These are phyloP conservation scores for Trochalopteron elliotii DNA, from an alignment of 2,113 vertebrate genomes.

Conservation along the genomic window DNA sequence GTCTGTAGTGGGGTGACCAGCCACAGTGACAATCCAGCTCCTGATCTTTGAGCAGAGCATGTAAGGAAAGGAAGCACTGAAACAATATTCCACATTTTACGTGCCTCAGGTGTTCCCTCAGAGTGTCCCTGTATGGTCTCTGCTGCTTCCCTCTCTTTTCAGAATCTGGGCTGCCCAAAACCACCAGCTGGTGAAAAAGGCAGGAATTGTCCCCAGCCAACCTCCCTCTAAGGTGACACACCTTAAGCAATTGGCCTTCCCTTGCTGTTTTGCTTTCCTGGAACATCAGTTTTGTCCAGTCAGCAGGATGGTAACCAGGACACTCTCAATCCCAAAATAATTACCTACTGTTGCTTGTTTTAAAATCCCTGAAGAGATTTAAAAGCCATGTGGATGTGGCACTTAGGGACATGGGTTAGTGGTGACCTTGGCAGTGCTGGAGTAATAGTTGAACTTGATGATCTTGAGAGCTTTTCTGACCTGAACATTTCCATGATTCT, in stretches of 20 bases:
- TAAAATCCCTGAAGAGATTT: neutral
- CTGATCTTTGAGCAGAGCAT: rapidly evolving
- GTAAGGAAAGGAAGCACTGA: neutral
- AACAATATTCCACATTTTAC: rapidly evolving
- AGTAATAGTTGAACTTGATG: neutral
- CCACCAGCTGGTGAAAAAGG: neutral
- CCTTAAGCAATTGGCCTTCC: neutral
- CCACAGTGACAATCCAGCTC: neutral
- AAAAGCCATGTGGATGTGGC: neutral
- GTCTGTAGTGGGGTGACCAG: neutral
- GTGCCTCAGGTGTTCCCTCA: neutral
- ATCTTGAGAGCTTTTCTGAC: neutral
- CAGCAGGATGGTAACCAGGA: neutral
- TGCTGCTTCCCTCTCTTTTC: neutral
- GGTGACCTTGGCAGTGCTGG: neutral
- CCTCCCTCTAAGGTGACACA: neutral
- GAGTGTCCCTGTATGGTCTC: neutral
- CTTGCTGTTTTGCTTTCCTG: neutral
- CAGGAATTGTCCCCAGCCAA: neutral
- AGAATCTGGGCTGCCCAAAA: neutral
- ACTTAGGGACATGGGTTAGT: neutral
- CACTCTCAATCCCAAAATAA: neutral
- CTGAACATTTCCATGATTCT: neutral
- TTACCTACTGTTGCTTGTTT: neutral
- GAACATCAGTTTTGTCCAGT: neutral